phyloP scores from a whole-genome alignment of 2,113 vertebrate species.

The Athene cunicularia region DNA sequence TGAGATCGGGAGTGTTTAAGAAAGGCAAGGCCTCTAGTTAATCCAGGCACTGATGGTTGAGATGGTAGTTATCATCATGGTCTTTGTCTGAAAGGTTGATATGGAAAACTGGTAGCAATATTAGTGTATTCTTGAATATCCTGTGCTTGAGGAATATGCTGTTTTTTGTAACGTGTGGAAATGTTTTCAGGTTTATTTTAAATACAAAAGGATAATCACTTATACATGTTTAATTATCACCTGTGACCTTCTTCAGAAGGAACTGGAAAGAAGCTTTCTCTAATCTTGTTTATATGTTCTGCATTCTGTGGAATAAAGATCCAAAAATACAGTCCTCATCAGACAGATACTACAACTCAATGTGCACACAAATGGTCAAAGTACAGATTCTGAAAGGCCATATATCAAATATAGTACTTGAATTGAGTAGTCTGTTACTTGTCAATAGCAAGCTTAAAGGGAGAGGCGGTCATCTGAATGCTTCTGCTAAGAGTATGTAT shows the following conservation, averaged over 20 bases:
- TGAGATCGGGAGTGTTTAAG: background rate
- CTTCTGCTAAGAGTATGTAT: background rate
- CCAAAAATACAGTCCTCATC: background rate
- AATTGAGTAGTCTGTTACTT: background rate
- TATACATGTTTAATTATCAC: background rate
- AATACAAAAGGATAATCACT: background rate
- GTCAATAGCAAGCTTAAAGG: background rate
- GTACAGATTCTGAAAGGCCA: background rate
- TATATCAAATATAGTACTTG: background rate
- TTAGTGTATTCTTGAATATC: background rate
- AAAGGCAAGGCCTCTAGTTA: background rate
- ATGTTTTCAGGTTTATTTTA: background rate
- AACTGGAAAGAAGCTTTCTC: slow-evolving; percentile 24
- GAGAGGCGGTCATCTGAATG: background rate
- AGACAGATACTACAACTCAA: background rate
- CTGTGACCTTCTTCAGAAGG: background rate
- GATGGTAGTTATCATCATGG: background rate
- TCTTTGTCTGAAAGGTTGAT: background rate
- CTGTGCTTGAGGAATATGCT: background rate
- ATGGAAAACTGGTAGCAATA: background rate
- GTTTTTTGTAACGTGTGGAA: background rate
- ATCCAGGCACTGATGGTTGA: background rate
- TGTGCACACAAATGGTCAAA: background rate
- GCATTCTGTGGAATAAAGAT: background rate
- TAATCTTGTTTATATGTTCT: slow-evolving; percentile 11